Percentiles rank a stretch among this genome's conserved stretches.
These are phyloP conservation scores for Cheilosia scutellata DNA, from an alignment of 2,888 invertebrate species.

Conservation along the genomic window DNA sequence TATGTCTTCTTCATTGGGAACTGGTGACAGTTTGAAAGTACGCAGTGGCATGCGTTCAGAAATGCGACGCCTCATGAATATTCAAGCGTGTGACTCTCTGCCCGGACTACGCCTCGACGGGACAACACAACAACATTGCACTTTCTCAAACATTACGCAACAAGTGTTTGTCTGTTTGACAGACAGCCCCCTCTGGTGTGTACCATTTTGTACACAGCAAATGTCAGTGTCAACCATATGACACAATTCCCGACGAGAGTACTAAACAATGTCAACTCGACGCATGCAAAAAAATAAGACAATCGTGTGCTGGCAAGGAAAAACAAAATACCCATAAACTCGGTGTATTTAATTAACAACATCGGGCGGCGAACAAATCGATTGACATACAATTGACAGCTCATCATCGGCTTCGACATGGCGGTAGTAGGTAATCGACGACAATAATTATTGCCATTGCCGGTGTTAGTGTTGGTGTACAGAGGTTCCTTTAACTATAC, in stretches of 20 bases:
- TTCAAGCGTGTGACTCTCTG: constrained; percentile 53
- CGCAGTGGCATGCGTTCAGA: constrained; percentile 63
- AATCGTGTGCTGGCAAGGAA: constrained; percentile 16
- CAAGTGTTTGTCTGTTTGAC: constrained; percentile 38
- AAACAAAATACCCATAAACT: constrained; percentile 40
- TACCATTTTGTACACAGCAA: constrained; percentile 43
- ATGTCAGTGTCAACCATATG: constrained; percentile 52
- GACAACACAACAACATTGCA: not conserved
- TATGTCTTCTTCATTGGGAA: constrained; percentile 31
- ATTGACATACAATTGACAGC: constrained; percentile 70
- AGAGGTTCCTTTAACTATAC: constrained; percentile 8
- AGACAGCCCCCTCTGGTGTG: constrained; percentile 47
- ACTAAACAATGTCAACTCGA: constrained; percentile 46
- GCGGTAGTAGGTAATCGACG: constrained; percentile 45
- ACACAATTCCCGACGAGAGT: constrained; percentile 51
- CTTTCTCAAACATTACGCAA: constrained; percentile 61
- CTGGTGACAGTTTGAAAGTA: constrained; percentile 43
- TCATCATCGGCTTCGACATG: constrained; percentile 47
- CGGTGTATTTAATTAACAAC: constrained; percentile 57
- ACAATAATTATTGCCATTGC: constrained; percentile 18
- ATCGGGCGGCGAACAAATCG: constrained; percentile 66
- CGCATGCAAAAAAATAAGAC: constrained; percentile 36
- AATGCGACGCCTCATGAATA: constrained; percentile 57
- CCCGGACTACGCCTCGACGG: constrained; percentile 53
- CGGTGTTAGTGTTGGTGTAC: not conserved